phyloP scores from a whole-genome alignment of 2,797 vertebrate genomes.

The Philypnodon macrostomus region DNA sequence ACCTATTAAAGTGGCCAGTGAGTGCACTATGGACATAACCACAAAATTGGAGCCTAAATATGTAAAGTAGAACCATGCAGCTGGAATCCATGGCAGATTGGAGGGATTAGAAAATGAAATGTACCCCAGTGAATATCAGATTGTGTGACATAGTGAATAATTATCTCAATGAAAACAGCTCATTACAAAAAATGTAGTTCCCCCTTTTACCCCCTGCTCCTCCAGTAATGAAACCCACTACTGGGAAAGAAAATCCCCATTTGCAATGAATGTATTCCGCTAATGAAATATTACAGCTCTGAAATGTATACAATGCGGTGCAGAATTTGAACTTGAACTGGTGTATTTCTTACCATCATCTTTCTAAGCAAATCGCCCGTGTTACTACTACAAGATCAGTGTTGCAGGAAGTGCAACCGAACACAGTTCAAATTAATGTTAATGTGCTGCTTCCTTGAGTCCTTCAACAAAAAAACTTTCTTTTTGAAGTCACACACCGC shows the following conservation, averaged over 20 bases:
- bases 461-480: constrained; percentile 27
- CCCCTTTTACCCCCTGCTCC: not conserved
- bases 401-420: constrained; percentile 8
- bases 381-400: constrained; percentile 7
- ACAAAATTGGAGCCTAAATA: constrained; percentile 12
- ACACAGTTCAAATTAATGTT: constrained; percentile 16
- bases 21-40: not conserved
- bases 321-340: constrained; percentile 10
- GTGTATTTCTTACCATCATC: not conserved
- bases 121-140: constrained; percentile 65
- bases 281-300: constrained; percentile 48
- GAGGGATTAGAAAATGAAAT: constrained; percentile 64
- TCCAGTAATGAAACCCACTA: constrained; percentile 50
- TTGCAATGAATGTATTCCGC: constrained; percentile 21
- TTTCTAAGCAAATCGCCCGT: constrained; percentile 2
- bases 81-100: constrained; percentile 66
- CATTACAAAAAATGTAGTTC: constrained; percentile 58
- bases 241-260: constrained; percentile 36
- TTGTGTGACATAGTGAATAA: constrained; percentile 70
- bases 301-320: constrained; percentile 29
- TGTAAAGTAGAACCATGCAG: constrained; percentile 43
- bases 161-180: constrained; percentile 72
- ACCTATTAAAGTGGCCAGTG: no score
- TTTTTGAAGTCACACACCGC: constrained; percentile 31
- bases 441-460: constrained; percentile 12